A percentile compares a stretch with the other conserved stretches of the same genome.
Conservation (phyloP, 2,797 vertebrate genomes). For the Onychomys arenicola region DNA sequence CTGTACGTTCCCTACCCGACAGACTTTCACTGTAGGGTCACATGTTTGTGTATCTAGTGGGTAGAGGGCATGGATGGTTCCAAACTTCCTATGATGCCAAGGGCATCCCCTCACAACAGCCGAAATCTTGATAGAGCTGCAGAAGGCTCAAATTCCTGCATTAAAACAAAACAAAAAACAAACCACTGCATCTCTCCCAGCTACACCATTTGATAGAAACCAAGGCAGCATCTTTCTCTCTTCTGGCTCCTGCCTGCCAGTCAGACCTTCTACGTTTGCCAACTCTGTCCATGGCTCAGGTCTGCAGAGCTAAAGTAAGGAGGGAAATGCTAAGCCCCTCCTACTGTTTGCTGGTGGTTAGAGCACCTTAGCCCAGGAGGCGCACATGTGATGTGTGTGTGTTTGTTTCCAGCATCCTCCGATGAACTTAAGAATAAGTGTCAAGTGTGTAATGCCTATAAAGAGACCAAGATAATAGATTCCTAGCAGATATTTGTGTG, state of each 20-base stretch:
- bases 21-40: too few relatives aligned
- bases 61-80: not conserved
- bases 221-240: not conserved
- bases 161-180: not conserved
- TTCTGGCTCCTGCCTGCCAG: not conserved
- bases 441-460: not conserved
- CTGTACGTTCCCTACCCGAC: not conserved
- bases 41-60: not conserved
- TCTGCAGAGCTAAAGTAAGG: conserved; percentile 11
- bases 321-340: not conserved
- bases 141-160: not conserved
- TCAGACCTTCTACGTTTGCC: not conserved
- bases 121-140: not conserved
- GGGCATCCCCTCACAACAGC: not conserved
- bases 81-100: not conserved
- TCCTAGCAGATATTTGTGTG: not conserved
- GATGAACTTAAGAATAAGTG: not conserved
- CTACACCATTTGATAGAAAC: not conserved
- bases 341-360: not conserved
- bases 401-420: not conserved
- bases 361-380: not conserved
- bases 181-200: not conserved
- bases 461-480: not conserved
- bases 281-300: not conserved
- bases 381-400: not conserved